Evolutionary conservation across 2,888 invertebrate species (phyloP).

Genomic region (Melitaea athalia): DNA sequence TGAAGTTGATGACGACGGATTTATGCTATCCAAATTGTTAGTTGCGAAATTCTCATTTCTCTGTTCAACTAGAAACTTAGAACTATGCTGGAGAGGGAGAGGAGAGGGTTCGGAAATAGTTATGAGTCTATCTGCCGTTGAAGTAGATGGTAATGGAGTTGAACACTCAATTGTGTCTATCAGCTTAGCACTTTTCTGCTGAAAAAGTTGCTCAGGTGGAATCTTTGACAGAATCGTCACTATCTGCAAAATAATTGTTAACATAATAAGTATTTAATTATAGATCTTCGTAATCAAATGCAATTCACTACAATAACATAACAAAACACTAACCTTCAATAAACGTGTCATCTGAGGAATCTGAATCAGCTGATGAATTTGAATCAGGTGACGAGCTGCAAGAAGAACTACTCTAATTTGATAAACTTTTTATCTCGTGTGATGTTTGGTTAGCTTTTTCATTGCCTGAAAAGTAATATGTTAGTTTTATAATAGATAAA

Average conservation of each 20-base stretch:
- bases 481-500: slow-evolving; percentile 7
- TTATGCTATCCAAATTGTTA: background rate
- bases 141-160: background rate
- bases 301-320: slow-evolving; percentile 9
- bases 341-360: slow-evolving; percentile 10
- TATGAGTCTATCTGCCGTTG: background rate
- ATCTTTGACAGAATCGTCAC: slow-evolving; percentile 12
- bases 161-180: slow-evolving; percentile 8
- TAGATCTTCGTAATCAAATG: slow-evolving; percentile 8
- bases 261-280: slow-evolving; percentile 2
- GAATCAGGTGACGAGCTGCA: background rate
- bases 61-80: slow-evolving; percentile 5
- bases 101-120: slow-evolving; percentile 6
- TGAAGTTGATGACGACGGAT: no score
- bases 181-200: slow-evolving; percentile 6
- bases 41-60: slow-evolving; percentile 9
- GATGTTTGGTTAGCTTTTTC: slow-evolving; percentile 3
- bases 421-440: slow-evolving; percentile 8
- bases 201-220: slow-evolving; percentile 4
- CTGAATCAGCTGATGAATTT: background rate
- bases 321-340: slow-evolving; percentile 9
- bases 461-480: slow-evolving; percentile 6
- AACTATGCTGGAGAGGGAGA: slow-evolving; percentile 2
- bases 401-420: slow-evolving; percentile 2
- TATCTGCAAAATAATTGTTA: slow-evolving; percentile 9